Base-by-base conservation (phyloP, 2,797 vertebrate genomes). In the Podargus strigoides region DNA sequence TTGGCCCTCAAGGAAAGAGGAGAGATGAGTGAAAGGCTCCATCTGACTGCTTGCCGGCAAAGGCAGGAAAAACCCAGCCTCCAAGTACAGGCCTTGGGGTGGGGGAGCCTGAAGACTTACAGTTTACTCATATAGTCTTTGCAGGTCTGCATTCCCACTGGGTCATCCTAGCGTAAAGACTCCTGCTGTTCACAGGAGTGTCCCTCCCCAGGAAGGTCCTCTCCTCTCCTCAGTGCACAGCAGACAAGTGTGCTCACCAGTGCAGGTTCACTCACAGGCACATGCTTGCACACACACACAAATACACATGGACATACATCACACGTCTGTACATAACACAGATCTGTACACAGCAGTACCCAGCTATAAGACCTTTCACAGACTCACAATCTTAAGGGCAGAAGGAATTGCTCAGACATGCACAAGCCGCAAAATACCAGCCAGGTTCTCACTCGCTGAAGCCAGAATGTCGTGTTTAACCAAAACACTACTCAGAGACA, bases 111-210 rank as follows among this genome's bases (percentile, higher is more conserved):
- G 16, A 28, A 37, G 70, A 97, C 98, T 98, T 94, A 98, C 97
- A 98, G 97, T 96, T 98, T 98, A 84, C 85, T 98, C 73, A 98
- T 98, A 89, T 98, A 98, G 93, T 98, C 97, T 90, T 97, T 97
- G 97, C 97, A 98, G 22, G 97, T 96, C 95, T 21, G 27, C 3
- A 3, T 32, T 75, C 32, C 39, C 26, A 17, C 30, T 10, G 21
- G n/a, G 27, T 46, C 20, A 37, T 41, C 27, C 41, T 23, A 8
- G 8, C 37, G 46, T 7, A 26, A 41, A 52, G 73, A 34, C 19
- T 30, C 42, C n/a, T 39, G 23, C 39, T 62, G 70, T 47, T 36
- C 22, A 10, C 36, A 37, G 42, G 36, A 23, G 15, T 7, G 27
- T 67, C 27, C 42, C 23, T 69, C n/a, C 27, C 37, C 56, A 44